These are phyloP conservation scores for Cercocebus atys DNA, from an alignment of 2,113 vertebrate genomes.

Conservation along the genomic window DNA sequence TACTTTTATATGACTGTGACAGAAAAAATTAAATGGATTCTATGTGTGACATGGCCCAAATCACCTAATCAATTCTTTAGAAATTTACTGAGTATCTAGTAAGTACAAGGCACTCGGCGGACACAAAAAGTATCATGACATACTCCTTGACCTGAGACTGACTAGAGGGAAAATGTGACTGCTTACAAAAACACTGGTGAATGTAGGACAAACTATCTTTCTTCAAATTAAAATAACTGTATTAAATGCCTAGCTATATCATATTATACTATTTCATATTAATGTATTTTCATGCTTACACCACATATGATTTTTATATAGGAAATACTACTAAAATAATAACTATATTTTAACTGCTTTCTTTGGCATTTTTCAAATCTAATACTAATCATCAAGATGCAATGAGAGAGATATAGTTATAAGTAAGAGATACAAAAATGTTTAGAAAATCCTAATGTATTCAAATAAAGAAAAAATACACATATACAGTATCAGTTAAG, in stretches of 20 bases:
- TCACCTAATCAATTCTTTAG: not conserved
- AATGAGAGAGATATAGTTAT: not conserved
- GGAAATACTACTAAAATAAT: conserved; percentile 3
- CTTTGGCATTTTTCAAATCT: conserved; percentile 10
- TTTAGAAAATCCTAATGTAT: not conserved
- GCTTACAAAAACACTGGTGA: not conserved
- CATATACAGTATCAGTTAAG: not conserved
- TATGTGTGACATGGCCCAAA: not conserved
- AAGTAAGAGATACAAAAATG: not conserved
- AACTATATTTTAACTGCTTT: not conserved
- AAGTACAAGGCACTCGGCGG: not conserved
- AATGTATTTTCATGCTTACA: not conserved
- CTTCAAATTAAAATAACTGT: not conserved
- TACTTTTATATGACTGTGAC: not conserved
- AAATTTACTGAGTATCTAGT: not conserved
- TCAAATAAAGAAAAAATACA: conserved; percentile 36
- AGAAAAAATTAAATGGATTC: not conserved
- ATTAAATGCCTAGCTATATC: not conserved
- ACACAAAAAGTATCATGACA: not conserved
- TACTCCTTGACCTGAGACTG: not conserved
- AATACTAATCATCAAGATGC: not conserved
- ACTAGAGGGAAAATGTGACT: not conserved
- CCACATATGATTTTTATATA: not conserved
- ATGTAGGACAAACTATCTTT: not conserved
- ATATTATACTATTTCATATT: not conserved